Base-by-base conservation (phyloP, 2,113 vertebrate genomes). In the Morone chrysops region DNA sequence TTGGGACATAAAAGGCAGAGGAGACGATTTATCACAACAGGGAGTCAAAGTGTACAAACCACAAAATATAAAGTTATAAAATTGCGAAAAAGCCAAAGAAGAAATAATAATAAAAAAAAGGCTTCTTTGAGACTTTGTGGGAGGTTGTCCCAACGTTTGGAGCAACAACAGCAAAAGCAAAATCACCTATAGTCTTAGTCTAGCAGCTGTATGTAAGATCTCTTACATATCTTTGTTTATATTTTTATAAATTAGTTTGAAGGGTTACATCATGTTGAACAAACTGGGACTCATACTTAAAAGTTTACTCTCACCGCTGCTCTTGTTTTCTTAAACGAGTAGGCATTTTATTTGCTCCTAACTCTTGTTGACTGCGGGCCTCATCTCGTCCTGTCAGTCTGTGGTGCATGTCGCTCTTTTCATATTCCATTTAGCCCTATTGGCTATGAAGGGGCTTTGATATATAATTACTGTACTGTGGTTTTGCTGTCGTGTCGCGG, bases 381-480 rank as follows among this genome's bases (percentile, higher is more conserved):
- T 74, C 73, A 0, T 65, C 79, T 81, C 57, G 16, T 69, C 43
- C 83, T 80, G 90, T 89, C 90, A 87, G 77, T 48, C 67, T 83
- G 88, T n/a, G 87, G 87, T 71, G 59, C 78, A 72, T 2, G 82
- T 88, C 84, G 65, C 84, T 90, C 80, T 87, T 45, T 89, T 91
- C 88, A 87, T 87, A 84, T 86, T 88, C 75, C 80, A 74, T 90
- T 84, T 80, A 78, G 79, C 53, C 62, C 43, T 75, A 90, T 93
- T 92, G 91, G 72, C 85, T 84, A 62, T 85, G 93, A 93, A 90
- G 85, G 90, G 87, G 80, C 93, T 94, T 91, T 93, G 93, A 92
- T 90, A 90, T 86, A 41, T 92, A 90, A 94, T 92, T 90, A 82
- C 90, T 77, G 85, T 78, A 25, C 77, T 93, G 93, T 80, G 92